Conservation (phyloP, 2,113 vertebrate species). For the Shinisaurus crocodilurus region DNA sequence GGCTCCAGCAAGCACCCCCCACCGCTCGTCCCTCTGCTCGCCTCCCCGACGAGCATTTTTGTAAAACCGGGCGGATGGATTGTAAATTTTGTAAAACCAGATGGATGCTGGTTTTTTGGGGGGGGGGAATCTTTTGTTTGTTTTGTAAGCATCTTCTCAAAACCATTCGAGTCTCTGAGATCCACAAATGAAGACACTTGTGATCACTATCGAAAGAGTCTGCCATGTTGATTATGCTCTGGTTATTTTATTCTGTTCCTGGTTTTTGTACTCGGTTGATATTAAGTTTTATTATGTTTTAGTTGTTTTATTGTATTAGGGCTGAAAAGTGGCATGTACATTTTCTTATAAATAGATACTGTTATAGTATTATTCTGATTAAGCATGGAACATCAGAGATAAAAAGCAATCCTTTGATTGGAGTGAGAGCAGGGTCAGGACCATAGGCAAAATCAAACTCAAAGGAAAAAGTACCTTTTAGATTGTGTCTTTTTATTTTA, state of each 20-base stretch:
- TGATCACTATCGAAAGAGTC: background rate
- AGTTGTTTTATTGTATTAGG: background rate
- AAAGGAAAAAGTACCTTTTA: conserved; percentile 56
- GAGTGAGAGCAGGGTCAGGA: conserved; percentile 5
- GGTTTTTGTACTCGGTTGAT: background rate
- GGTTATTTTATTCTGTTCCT: background rate
- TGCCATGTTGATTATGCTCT: background rate
- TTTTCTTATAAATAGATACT: background rate
- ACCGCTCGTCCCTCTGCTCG: no score
- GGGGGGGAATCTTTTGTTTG: background rate
- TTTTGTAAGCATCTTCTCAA: background rate
- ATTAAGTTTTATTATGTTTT: background rate
- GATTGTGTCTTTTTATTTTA: conserved; percentile 81
- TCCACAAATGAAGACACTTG: background rate
- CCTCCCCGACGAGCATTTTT: no score
- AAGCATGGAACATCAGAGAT: background rate
- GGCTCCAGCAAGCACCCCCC: no score
- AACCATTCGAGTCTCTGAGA: background rate
- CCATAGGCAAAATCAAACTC: conserved; percentile 63
- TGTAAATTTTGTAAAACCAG: no score
- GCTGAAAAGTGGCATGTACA: background rate
- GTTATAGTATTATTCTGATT: background rate
- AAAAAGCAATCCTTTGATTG: background rate
- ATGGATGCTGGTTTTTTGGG: background rate
- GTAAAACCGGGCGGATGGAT: no score